Base-by-base conservation (phyloP, 2,113 vertebrate genomes). In the Megaceryle torquata region DNA sequence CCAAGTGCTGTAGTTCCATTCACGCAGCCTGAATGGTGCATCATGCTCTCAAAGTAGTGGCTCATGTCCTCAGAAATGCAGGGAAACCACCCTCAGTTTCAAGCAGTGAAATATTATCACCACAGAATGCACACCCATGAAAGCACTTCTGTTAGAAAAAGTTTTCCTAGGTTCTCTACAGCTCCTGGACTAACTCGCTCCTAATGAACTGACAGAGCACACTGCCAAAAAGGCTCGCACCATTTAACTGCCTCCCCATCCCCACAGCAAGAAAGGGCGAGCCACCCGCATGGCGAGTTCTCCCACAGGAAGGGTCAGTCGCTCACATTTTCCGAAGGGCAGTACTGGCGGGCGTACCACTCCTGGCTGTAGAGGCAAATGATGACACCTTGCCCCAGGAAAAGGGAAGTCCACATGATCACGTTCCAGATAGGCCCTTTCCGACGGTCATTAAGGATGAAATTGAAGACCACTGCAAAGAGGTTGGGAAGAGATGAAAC, bases 401-500 rank as follows among this genome's bases (percentile, higher is more conserved):
- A 99, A 18, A 99, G 98, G 11, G 99, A 98, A 0, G 98, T 99
- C 99, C 99, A 99, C 98, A 99, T 98, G 96, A 99, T 97, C 82
- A 99, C 98, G 3, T 99, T 99, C 99, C 99, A 99, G 96, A 99
- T 98, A 5, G 99, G 99, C 54, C 98, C 98, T 97, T 99, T 99
- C 89, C 99, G 98, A 82, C 97, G 98, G 90, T 99, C 99, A 10
- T 99, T 98, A 35, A 99, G 98, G 88, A 99, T 98, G 96, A 99
- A 99, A 97, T 99, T 99, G 94, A 99, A 99, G 96, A 99, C 93
- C 98, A 99, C 99, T 99, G 80, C n/a, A 93, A 78, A 86, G 51
- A 89, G 86, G 25, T 13, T 99, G 80, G 35, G 93, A 78, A 86
- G 51, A 89, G 84, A 24, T 14, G 14, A 86, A 61, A 78, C 1